These are phyloP conservation scores for Frankliniella intonsa DNA, from an alignment of 2,888 invertebrate species.

Conservation along the genomic window DNA sequence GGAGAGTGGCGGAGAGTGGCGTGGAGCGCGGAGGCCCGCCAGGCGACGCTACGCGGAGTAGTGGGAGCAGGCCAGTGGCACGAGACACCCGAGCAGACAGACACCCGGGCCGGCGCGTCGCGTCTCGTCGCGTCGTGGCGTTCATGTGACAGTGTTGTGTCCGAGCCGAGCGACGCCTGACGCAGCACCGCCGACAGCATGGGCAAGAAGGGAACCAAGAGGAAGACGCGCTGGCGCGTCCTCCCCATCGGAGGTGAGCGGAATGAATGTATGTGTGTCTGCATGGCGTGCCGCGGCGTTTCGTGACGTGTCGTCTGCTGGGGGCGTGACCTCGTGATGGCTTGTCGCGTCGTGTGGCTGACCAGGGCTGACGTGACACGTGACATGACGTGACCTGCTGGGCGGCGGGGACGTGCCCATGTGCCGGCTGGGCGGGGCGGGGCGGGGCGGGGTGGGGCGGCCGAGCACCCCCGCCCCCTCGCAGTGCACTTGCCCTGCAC, in stretches of 20 bases:
- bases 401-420: too few relatives aligned
- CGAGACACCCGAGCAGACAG: too few relatives aligned
- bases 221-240: slow-evolving; percentile 4
- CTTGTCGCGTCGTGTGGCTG: neutral
- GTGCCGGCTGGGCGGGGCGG: too few relatives aligned
- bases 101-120: neutral
- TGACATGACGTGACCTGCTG: too few relatives aligned
- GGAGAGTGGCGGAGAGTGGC: too few relatives aligned
- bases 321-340: neutral
- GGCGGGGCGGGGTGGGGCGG: too few relatives aligned
- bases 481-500: too few relatives aligned
- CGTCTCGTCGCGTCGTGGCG: neutral
- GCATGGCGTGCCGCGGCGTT: neutral
- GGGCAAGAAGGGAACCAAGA: slow-evolving; percentile 17
- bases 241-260: slow-evolving; percentile 4
- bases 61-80: neutral
- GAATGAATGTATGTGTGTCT: neutral
- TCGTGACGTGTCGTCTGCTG: neutral
- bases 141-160: neutral
- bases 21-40: neutral
- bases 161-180: neutral
- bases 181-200: neutral
- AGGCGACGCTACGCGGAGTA: neutral
- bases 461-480: too few relatives aligned
- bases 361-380: too few relatives aligned